A percentile compares a stretch with the other conserved stretches of the same genome.
Evolutionary conservation across 2,797 vertebrate genomes (phyloP).

Genomic region (Poliocrania exsul): DNA sequence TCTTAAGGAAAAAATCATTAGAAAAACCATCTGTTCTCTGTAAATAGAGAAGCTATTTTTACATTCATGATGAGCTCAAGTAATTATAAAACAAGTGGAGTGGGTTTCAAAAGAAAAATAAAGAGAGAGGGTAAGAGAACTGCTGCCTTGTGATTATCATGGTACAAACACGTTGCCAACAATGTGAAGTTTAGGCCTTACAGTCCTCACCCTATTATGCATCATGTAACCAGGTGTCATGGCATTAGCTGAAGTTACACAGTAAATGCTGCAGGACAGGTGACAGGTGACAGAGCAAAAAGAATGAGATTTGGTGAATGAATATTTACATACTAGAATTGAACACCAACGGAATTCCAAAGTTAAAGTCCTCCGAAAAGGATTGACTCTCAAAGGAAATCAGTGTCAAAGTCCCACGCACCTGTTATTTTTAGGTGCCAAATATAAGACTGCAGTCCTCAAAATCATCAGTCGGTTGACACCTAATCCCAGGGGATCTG

Average conservation of each 20-base stretch:
- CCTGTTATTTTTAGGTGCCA: background rate
- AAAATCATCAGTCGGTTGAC: slow-evolving; percentile 30
- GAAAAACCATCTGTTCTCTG: slow-evolving; percentile 74
- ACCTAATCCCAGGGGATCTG: slow-evolving; percentile 8
- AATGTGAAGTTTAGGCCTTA: background rate
- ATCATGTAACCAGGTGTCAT: background rate
- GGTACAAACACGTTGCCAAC: slow-evolving; percentile 22
- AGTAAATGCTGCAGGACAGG: background rate
- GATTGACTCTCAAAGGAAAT: background rate
- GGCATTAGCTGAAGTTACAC: background rate
- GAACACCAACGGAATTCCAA: background rate
- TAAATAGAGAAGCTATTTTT: slow-evolving; percentile 75
- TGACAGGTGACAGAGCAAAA: too few species aligned
- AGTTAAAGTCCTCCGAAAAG: slow-evolving; percentile 20
- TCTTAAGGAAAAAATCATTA: slow-evolving; percentile 66
- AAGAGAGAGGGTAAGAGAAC: slow-evolving; percentile 52
- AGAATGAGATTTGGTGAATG: background rate
- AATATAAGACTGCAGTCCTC: slow-evolving; percentile 12
- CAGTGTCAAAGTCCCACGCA: background rate
- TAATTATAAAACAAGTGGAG: slow-evolving; percentile 67
- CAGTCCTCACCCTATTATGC: background rate
- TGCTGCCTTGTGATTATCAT: slow-evolving; percentile 42
- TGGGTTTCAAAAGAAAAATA: slow-evolving; percentile 55
- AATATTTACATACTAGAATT: background rate
- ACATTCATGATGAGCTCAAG: background rate